Evolutionary conservation across 2,888 invertebrate species (phyloP), one percentile per base, ranked within the genome.

Genomic region (Conistra vaccinii): DNA sequence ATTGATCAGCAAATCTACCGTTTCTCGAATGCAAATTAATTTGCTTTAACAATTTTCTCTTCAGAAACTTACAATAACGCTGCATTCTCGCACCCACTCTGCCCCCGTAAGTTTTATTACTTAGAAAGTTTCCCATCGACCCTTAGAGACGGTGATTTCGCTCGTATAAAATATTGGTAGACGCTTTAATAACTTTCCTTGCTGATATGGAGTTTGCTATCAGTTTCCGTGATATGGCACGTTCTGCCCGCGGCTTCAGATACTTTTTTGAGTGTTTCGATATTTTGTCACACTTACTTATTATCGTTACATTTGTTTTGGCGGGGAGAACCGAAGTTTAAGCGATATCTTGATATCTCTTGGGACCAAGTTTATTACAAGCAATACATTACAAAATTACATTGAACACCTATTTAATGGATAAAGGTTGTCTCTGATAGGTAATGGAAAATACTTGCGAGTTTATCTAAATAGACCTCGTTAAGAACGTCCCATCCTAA

Each of bases 91-190:
- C 53, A 17, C 53, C 82, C 85, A 89, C 48, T 74, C 14, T 14
- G 14, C 39, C 9, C 57, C 74, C 73, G 62, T 86, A 73, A 69
- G 75, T 87, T 82, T 78, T n/a, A 61, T 62, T 73, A 80, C 77
- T 83, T 79, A 83, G 80, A 88, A 88, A 88, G 69, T 88, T 90
- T 85, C 81, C 84, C 75, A 91, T 89, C 91, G 90, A 87, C 87
- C 89, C 89, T 89, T 81, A 85, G 80, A 86, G 89, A 89, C 91
- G 87, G 89, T 89, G 91, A 93, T 92, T 91, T 89, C 81, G 85
- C 85, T 91, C 89, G 90, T 90, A 93, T 92, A 93, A 93, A 94
- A 85, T 93, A 93, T 94, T 90, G 91, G 89, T 89, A 89, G 91
- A 87, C 89, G 89, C 89, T 92, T 91, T 91, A 91, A 92, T 92